phyloP scores from a whole-genome alignment of 2,113 vertebrate species.

The Hippoglossus stenolepis region DNA sequence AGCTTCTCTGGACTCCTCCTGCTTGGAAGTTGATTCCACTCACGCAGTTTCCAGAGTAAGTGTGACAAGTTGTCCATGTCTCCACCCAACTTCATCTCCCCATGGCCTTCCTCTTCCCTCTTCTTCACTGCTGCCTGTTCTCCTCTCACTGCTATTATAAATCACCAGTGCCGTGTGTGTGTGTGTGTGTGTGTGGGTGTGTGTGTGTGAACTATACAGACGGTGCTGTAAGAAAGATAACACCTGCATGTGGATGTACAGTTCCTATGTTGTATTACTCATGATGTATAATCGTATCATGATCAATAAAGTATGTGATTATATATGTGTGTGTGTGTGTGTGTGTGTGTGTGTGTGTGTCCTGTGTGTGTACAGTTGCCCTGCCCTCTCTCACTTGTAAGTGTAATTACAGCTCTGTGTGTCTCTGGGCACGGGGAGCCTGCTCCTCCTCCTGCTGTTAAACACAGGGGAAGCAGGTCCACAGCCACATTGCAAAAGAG shows the following conservation, averaged over 20 bases:
- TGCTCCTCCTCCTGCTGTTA: conserved; percentile 45
- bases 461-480: conserved; percentile 27
- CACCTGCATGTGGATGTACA: background rate
- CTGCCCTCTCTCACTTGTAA: conserved; percentile 37
- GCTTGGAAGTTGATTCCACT: background rate
- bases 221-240: background rate
- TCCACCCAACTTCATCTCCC: conserved; percentile 1
- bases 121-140: conserved; percentile 26
- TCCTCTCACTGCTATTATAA: conserved; percentile 60
- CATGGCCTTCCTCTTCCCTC: background rate
- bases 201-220: background rate
- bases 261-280: too few species aligned
- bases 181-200: background rate
- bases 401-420: conserved; percentile 57
- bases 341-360: conserved; percentile 8
- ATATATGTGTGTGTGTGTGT: background rate
- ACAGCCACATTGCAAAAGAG: conserved; percentile 29
- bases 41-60: background rate
- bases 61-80: conserved; percentile 12
- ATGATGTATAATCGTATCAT: too few species aligned
- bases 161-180: conserved; percentile 57
- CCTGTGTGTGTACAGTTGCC: conserved; percentile 31
- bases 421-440: conserved; percentile 32
- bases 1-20: background rate
- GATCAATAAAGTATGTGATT: background rate